phyloP scores from a whole-genome alignment of 1,140 invertebrate species.

The Branchinecta lindahli region DNA sequence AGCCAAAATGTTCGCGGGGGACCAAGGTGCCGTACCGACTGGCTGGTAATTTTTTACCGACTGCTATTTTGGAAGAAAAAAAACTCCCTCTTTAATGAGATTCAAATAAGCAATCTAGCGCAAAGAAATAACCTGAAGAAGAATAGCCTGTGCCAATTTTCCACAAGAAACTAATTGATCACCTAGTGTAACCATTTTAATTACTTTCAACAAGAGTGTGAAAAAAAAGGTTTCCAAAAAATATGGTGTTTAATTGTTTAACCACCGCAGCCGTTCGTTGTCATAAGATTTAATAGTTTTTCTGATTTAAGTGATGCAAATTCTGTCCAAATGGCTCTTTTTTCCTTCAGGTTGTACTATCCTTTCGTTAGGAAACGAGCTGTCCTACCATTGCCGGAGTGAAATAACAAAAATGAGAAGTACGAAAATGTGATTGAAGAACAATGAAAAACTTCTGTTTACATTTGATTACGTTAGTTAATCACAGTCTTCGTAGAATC shows the following conservation, averaged over 20 bases:
- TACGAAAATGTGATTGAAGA: not conserved
- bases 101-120: not conserved
- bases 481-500: not conserved
- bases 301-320: too few relatives aligned
- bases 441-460: not conserved
- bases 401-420: not conserved
- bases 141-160: not conserved
- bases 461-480: not conserved
- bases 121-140: not conserved
- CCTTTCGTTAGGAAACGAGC: too few relatives aligned
- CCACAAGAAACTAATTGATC: not conserved
- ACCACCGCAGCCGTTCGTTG: too few relatives aligned
- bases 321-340: too few relatives aligned
- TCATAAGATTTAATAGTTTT: too few relatives aligned
- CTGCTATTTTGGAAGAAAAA: not conserved
- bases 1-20: constrained; percentile 4
- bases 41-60: not conserved
- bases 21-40: not conserved
- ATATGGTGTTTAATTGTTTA: too few relatives aligned
- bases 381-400: not conserved
- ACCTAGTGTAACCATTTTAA: not conserved
- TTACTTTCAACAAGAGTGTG: too few relatives aligned
- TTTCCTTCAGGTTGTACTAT: too few relatives aligned
- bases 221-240: too few relatives aligned
- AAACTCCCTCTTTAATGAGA: not conserved